Conservation (phyloP, 1,140 invertebrate species). For the Scylla paramamosain region DNA sequence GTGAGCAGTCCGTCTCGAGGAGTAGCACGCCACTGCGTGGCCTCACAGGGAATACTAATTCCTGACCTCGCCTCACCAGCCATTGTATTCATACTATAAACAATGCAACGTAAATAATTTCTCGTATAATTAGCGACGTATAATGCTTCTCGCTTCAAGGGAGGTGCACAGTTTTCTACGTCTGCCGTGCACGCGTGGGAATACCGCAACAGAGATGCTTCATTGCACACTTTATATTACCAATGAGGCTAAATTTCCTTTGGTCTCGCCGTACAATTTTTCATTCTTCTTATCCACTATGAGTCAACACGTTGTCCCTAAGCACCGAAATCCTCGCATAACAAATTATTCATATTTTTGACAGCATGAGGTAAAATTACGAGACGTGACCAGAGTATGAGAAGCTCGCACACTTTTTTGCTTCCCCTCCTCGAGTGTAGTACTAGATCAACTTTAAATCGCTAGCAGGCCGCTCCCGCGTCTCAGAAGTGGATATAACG, state of each 20-base stretch:
- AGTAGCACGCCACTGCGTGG: background rate
- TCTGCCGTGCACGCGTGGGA: background rate
- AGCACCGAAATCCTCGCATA: background rate
- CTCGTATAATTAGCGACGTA: slow-evolving; percentile 31
- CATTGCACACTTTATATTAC: background rate
- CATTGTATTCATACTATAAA: slow-evolving; percentile 46
- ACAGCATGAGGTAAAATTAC: background rate
- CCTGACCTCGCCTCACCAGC: background rate
- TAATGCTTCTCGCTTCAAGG: slow-evolving; percentile 30
- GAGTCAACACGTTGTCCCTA: background rate
- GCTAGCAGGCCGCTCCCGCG: too few relatives aligned
- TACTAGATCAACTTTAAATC: too few relatives aligned
- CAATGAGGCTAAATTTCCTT: background rate
- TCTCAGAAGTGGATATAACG: too few relatives aligned
- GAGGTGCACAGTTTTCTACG: background rate
- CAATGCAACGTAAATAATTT: slow-evolving; percentile 42
- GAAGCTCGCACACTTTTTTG: background rate
- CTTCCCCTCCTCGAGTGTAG: too few relatives aligned
- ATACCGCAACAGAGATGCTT: background rate
- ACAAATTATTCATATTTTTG: too few relatives aligned
- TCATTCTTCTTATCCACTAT: background rate
- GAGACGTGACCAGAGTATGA: background rate
- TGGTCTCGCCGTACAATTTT: background rate
- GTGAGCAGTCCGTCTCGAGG: background rate
- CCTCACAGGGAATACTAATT: slow-evolving; percentile 44